These are phyloP conservation scores for Campoletis sonorensis DNA, from an alignment of 1,140 invertebrate species.

Conservation along the genomic window DNA sequence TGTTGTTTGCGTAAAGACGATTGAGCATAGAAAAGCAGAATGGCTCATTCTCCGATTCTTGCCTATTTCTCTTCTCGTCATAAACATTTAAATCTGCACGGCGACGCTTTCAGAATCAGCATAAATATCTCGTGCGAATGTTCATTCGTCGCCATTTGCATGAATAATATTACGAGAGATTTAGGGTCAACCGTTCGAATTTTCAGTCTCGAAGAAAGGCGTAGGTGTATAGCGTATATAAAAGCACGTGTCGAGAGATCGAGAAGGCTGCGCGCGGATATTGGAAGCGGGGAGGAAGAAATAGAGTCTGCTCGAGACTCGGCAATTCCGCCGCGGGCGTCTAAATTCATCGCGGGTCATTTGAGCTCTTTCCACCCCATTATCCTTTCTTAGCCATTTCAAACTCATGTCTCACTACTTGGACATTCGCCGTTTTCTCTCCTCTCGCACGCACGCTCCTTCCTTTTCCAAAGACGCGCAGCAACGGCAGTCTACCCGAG, in stretches of 20 bases:
- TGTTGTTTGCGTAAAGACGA: too few relatives aligned
- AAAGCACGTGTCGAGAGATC: neutral
- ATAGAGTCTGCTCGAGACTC: neutral
- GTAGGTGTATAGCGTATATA: conserved; percentile 55
- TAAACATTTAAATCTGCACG: neutral
- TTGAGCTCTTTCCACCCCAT: conserved; percentile 76
- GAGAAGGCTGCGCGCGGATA: neutral
- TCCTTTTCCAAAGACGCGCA: neutral
- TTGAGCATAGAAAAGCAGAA: too few relatives aligned
- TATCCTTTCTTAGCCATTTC: conserved; percentile 70
- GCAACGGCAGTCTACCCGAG: neutral
- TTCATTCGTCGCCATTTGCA: conserved; percentile 15
- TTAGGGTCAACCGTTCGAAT: neutral
- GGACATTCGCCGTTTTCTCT: neutral
- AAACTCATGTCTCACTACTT: neutral
- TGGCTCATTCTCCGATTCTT: conserved; percentile 18
- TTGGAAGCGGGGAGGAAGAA: neutral
- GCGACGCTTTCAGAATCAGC: conserved; percentile 15
- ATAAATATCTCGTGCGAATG: conserved; percentile 46
- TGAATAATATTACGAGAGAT: conserved; percentile 20
- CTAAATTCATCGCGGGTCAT: conserved; percentile 75
- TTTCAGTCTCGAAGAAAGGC: conserved; percentile 68
- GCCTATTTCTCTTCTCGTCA: conserved; percentile 58
- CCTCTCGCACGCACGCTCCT: neutral
- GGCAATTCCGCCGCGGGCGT: conserved; percentile 50